These are phyloP conservation scores for Diabrotica undecimpunctata DNA, from an alignment of 1,140 invertebrate genomes.

Conservation along the genomic window DNA sequence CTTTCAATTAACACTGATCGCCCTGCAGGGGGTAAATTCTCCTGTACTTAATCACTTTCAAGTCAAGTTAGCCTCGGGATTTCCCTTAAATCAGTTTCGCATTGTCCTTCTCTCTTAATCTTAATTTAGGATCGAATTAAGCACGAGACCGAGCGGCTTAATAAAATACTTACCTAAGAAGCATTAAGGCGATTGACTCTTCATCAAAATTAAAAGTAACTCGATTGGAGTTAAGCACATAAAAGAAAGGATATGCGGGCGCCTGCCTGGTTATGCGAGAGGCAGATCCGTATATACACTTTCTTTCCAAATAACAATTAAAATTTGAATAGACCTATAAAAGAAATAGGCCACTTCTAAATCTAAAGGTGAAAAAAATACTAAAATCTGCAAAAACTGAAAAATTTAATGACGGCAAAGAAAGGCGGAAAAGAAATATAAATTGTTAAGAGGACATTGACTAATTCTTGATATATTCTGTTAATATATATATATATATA, in stretches of 20 bases:
- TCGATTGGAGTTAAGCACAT: background rate
- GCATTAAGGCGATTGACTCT: constrained; percentile 22
- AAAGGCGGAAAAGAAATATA: too few species aligned
- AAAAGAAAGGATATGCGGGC: constrained; percentile 10
- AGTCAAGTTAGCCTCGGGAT: background rate
- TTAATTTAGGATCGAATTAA: constrained; percentile 19
- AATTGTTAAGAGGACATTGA: too few species aligned
- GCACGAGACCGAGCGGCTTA: constrained; percentile 5
- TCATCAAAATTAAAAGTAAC: constrained; percentile 13
- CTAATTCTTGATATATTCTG: too few species aligned
- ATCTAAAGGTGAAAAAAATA: too few species aligned
- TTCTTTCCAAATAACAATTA: too few species aligned
- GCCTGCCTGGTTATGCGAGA: background rate
- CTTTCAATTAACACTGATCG: background rate
- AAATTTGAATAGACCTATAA: too few species aligned
- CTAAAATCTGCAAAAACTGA: too few species aligned
- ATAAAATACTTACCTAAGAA: constrained; percentile 20
- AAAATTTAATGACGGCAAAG: too few species aligned
- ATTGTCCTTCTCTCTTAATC: constrained; percentile 11
- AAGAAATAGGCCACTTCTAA: too few species aligned
- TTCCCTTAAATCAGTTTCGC: background rate
- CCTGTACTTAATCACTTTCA: constrained; percentile 8
- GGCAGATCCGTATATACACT: too few species aligned
- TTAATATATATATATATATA: too few species aligned
- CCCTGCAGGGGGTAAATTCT: background rate